phyloP scores from a whole-genome alignment of 2,113 vertebrate species.

The Chaetodon trifascialis region DNA sequence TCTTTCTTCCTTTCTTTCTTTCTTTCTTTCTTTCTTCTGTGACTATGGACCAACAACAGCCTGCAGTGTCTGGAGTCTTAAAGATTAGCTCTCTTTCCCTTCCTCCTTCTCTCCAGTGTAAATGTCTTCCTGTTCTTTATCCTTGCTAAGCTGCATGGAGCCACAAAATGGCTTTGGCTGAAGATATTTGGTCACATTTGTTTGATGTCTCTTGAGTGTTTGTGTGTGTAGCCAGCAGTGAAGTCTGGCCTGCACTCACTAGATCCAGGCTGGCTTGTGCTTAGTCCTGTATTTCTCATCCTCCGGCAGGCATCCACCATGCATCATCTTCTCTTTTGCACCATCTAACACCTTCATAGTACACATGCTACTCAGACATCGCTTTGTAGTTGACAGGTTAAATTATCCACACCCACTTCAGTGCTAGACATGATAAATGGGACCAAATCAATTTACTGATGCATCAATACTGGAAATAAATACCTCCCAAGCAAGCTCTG shows the following conservation, averaged over 20 bases:
- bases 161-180: constrained; percentile 27
- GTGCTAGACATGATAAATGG: background rate
- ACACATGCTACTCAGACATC: background rate
- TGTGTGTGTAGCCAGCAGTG: constrained; percentile 4
- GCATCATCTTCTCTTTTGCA: background rate
- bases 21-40: background rate
- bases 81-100: constrained; percentile 24
- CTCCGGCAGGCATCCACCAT: background rate
- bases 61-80: constrained; percentile 37
- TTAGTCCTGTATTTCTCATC: background rate
- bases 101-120: constrained; percentile 9
- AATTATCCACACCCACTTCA: background rate
- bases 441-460: background rate
- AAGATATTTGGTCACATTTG: constrained; percentile 38
- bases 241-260: background rate
- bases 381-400: background rate
- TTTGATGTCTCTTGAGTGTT: constrained; percentile 36
- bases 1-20: background rate
- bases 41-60: constrained; percentile 31
- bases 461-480: background rate
- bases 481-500: background rate
- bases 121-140: constrained; percentile 47
- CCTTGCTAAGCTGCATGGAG: constrained; percentile 38
- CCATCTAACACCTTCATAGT: background rate
- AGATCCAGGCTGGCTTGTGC: background rate